Base-by-base conservation (phyloP, 2,797 vertebrate species). In the Chaetodon trifasciatus region DNA sequence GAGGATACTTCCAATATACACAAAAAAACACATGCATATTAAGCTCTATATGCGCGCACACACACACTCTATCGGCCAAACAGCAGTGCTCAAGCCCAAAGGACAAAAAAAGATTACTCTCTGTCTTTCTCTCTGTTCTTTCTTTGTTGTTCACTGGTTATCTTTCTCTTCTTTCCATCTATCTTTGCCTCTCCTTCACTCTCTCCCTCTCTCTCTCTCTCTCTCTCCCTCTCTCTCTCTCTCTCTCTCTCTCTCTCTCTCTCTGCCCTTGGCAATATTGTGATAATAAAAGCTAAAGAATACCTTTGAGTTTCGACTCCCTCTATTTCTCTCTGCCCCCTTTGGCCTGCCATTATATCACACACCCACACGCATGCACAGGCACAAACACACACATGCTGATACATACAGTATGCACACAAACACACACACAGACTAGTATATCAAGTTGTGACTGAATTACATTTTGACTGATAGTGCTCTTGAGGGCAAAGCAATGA, bases 391-490 rank as follows among this genome's bases (percentile, higher is more conserved):
- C 24, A 68, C 46, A 47, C 62, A 72, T 42, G 32, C 70, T 47
- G 62, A 65, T 35, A 32, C 12, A 5, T 35, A 65, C 63, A 65
- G 8, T 53, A 40, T 8, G 76, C 66, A 81, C 77, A 81, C 84
- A 69, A 62, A 53, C 35, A 70, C 81, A 78, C 66, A 81, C 77
- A 81, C 84, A 85, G 79, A 79, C 81, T 74, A 84, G 79, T 94
- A 93, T 91, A 94, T 94, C 92, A 92, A 91, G 83, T 86, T 88
- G 78, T 92, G 92, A 94, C 88, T 88, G 91, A 91, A 94, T 94
- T 94, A 94, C 89, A 90, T 92, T 94, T 94, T 94, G 93, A 94
- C 83, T 92, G 91, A 94, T 93, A 88, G 92, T 91, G 89, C 91
- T 91, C 93, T 93, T 92, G 90, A 93, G 93, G 93, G 92, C 91